Evolutionary conservation across 2,113 vertebrate species (phyloP).

Genomic region (Gobio gobio): DNA sequence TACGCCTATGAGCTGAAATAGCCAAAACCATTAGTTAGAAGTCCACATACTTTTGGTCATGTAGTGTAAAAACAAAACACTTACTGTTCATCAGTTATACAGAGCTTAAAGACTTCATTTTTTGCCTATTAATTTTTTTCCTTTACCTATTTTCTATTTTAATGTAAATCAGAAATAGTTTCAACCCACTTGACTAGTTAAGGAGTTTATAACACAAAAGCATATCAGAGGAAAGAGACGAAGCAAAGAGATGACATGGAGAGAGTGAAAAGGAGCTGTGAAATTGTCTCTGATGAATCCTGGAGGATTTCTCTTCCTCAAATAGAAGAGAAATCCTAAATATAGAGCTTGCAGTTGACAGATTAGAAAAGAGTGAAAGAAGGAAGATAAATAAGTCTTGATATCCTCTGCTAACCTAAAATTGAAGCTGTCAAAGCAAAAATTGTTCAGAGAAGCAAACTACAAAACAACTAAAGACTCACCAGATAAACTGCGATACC

Average conservation of each 20-base stretch:
- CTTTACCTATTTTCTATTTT: not conserved
- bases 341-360: slow-evolving; percentile 57
- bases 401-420: slow-evolving; percentile 24
- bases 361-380: slow-evolving; percentile 57
- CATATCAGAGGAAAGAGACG: slow-evolving; percentile 32
- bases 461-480: slow-evolving; percentile 55
- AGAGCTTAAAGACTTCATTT: not conserved
- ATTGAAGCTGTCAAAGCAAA: not conserved
- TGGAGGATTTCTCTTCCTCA: slow-evolving; percentile 63
- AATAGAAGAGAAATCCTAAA: slow-evolving; percentile 67
- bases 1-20: no score
- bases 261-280: slow-evolving; percentile 63
- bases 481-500: slow-evolving; percentile 97
- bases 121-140: not conserved
- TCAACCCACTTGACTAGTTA: not conserved
- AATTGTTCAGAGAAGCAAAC: not conserved
- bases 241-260: slow-evolving; percentile 25
- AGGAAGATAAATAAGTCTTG: slow-evolving; percentile 52
- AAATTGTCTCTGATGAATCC: slow-evolving; percentile 70
- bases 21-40: no score
- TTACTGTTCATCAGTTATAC: not conserved
- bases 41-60: no score
- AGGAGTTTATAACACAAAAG: not conserved
- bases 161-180: not conserved
- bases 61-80: not conserved